A percentile compares a stretch with the other conserved stretches of the same genome.
Conservation (phyloP, 2,888 invertebrate species). For the Tachina fera region DNA sequence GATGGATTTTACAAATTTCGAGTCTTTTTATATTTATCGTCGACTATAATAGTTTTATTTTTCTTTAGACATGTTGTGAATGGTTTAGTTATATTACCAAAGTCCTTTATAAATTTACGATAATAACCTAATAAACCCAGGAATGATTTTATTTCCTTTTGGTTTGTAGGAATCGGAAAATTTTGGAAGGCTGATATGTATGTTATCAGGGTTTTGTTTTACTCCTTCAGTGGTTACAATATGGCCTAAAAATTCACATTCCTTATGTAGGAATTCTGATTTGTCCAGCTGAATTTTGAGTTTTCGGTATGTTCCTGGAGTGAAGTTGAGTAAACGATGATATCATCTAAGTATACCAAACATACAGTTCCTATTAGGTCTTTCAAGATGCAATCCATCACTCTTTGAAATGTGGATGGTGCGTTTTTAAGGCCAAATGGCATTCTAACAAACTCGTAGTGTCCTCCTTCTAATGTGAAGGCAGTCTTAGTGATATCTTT, state of each 20-base stretch:
- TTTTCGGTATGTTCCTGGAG: background rate
- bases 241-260: constrained; percentile 18
- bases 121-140: constrained; percentile 1
- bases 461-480: background rate
- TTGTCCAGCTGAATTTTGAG: background rate
- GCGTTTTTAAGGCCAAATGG: background rate
- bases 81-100: constrained; percentile 41
- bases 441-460: background rate
- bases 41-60: constrained; percentile 21
- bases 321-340: background rate
- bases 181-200: constrained; percentile 7
- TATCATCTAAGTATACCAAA: background rate
- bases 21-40: constrained; percentile 44
- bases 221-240: constrained; percentile 15
- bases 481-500: constrained; percentile 3
- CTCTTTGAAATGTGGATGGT: background rate
- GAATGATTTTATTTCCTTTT: background rate
- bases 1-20: constrained; percentile 63
- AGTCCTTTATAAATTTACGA: constrained; percentile 16
- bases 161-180: constrained; percentile 11
- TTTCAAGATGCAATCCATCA: background rate
- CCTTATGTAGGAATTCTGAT: background rate
- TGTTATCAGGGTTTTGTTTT: constrained; percentile 13
- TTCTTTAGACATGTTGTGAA: constrained; percentile 58
- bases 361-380: background rate